Conservation (phyloP, 1,140 invertebrate species). For the Drosophila cardini region DNA sequence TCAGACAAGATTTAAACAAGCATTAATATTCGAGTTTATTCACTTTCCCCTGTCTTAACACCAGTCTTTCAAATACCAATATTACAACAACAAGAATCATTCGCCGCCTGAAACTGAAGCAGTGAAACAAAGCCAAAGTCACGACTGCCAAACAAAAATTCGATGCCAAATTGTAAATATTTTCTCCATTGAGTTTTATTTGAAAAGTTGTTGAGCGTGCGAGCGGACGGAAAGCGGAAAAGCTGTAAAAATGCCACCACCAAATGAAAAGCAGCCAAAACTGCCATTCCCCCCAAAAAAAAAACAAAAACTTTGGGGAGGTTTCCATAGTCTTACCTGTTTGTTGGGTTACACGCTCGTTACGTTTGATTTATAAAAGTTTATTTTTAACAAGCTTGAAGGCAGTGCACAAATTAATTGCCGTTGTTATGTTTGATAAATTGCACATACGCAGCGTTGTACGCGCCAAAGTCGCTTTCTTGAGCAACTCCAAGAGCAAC, state of each 20-base stretch:
- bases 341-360: slow-evolving; percentile 78
- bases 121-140: slow-evolving; percentile 70
- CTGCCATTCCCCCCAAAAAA: slow-evolving; percentile 12
- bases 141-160: slow-evolving; percentile 66
- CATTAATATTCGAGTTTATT: slow-evolving; percentile 25
- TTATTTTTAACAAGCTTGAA: slow-evolving; percentile 52
- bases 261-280: slow-evolving; percentile 69
- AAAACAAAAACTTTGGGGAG: neutral
- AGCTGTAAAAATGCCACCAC: slow-evolving; percentile 62
- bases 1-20: slow-evolving; percentile 32
- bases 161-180: slow-evolving; percentile 76
- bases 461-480: slow-evolving; percentile 7
- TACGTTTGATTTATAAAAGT: slow-evolving; percentile 84
- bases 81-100: slow-evolving; percentile 82
- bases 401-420: slow-evolving; percentile 77
- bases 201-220: slow-evolving; percentile 64
- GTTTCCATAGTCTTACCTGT: slow-evolving; percentile 49
- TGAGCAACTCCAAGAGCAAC: neutral
- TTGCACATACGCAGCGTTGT: slow-evolving; percentile 69
- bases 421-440: slow-evolving; percentile 82
- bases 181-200: slow-evolving; percentile 80
- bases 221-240: slow-evolving; percentile 8
- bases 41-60: neutral
- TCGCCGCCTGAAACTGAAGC: slow-evolving; percentile 51
- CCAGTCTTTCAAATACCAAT: slow-evolving; percentile 69